These are phyloP conservation scores for Leptinotarsa rubiginosa DNA, from an alignment of 2,888 invertebrate species.

Conservation along the genomic window DNA sequence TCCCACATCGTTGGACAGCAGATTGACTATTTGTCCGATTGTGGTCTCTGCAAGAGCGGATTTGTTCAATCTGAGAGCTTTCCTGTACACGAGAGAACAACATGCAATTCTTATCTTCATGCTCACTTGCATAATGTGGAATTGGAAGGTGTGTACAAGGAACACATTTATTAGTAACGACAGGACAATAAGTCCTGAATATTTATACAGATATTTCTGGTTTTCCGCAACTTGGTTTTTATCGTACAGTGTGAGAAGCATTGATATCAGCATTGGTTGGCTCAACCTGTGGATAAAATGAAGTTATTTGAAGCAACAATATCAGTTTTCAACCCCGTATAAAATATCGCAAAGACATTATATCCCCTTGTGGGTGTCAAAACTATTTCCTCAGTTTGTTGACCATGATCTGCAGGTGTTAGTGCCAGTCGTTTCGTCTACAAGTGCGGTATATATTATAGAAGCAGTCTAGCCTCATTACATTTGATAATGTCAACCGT, in stretches of 20 bases:
- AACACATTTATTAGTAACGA: constrained; percentile 80
- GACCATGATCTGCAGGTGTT: no score
- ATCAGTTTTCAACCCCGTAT: no score
- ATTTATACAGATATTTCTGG: constrained; percentile 69
- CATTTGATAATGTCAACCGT: no score
- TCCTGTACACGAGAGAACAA: constrained; percentile 59
- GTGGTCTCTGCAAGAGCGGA: constrained; percentile 86
- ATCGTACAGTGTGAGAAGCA: constrained; percentile 28
- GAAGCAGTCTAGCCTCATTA: no score
- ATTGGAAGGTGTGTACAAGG: constrained; percentile 80
- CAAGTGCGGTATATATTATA: no score
- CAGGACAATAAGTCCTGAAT: constrained; percentile 68
- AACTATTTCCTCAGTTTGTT: no score
- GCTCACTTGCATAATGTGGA: constrained; percentile 84
- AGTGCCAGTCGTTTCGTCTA: no score
- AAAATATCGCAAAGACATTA: no score
- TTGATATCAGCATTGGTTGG: constrained; percentile 34
- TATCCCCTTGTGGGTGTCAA: no score
- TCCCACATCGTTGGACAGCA: constrained; percentile 86
- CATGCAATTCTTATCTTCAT: constrained; percentile 77
- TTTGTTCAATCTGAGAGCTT: constrained; percentile 75
- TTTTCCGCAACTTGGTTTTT: background rate
- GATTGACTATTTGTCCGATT: constrained; percentile 70
- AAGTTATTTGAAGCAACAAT: no score
- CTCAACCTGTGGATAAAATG: constrained; percentile 9